These are phyloP conservation scores for Zaprionus tsacasi DNA, from an alignment of 1,140 invertebrate species.

Conservation along the genomic window DNA sequence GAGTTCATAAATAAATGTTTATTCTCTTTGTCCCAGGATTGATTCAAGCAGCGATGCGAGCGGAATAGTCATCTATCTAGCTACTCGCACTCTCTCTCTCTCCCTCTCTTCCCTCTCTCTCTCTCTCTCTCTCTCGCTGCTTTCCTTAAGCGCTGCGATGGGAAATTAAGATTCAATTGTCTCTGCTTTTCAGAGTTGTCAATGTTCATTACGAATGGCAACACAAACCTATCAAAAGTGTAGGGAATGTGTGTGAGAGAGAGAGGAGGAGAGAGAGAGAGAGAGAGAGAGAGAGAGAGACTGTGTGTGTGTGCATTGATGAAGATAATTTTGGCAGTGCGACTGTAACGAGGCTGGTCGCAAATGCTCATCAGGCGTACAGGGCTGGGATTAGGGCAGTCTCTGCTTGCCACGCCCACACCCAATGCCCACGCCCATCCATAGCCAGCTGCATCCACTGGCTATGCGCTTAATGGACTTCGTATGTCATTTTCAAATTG, in stretches of 20 bases:
- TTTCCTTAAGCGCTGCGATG: background rate
- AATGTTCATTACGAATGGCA: constrained; percentile 74
- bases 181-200: constrained; percentile 78
- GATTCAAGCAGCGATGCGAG: constrained; percentile 53
- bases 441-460: constrained; percentile 44
- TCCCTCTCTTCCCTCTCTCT: background rate
- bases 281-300: background rate
- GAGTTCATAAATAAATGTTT: constrained; percentile 74
- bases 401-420: constrained; percentile 23
- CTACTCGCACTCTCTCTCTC: background rate
- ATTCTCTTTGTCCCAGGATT: constrained; percentile 60
- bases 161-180: constrained; percentile 81
- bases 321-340: constrained; percentile 59
- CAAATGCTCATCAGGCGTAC: constrained; percentile 49
- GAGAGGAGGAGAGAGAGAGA: background rate
- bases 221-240: constrained; percentile 70
- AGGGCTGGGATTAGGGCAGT: constrained; percentile 45
- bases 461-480: constrained; percentile 79
- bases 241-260: constrained; percentile 46
- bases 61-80: constrained; percentile 22
- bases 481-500: constrained; percentile 83
- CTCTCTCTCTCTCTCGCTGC: background rate
- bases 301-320: constrained; percentile 38
- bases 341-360: constrained; percentile 51
- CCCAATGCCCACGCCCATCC: background rate